Base-by-base conservation (phyloP, 2,113 vertebrate genomes). In the Cettia cetti region DNA sequence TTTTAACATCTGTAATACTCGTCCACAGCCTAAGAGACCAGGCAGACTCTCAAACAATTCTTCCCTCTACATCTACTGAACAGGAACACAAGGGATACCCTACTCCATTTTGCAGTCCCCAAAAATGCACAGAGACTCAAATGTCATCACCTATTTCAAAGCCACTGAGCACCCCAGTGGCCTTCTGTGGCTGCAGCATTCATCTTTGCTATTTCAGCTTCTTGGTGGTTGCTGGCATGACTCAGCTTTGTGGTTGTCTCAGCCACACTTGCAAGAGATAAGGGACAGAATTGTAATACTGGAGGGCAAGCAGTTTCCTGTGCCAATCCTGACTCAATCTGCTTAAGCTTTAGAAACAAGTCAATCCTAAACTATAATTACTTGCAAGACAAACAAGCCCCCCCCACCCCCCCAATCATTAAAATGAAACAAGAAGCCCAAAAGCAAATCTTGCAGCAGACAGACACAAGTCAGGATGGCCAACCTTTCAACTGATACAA, bases 231-330 rank as follows among this genome's bases (percentile, higher is more conserved):
- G 60, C 64, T 89, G 68, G 76, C 30, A 71, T 90, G 92, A 93
- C 90, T 92, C 90, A 94, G 82, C 82, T 92, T 83, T 86, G 76
- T 92, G 82, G 76, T 66, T 88, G 40, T 83, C 77, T 92, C 92
- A 88, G 79, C 40, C 63, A 77, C 18, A 26, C 82, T 93, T 53
- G 35, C 68, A 93, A 92, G 75, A 94, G 76, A 92, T 81, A 94
- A 86, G 56, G 45, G 63, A 88, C 0, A 92, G 86, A 92, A 89
- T 63, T 54, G 45, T 63, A 88, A 86, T 52, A 76, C 89, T 89
- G 54, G 42, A 90, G 56, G 71, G 42, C 83, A 94, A 83, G 59
- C 59, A 54, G 86, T 33, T 89, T 86, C 71, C 47, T 77, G 14
- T 52, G 30, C 37, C 52, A 93, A 77, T 20, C 50, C 45, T 15